Percentiles rank a stretch among this genome's conserved stretches.
phyloP scores from a whole-genome alignment of 64 coral and sea anemone species.

The Montipora capricornis region DNA sequence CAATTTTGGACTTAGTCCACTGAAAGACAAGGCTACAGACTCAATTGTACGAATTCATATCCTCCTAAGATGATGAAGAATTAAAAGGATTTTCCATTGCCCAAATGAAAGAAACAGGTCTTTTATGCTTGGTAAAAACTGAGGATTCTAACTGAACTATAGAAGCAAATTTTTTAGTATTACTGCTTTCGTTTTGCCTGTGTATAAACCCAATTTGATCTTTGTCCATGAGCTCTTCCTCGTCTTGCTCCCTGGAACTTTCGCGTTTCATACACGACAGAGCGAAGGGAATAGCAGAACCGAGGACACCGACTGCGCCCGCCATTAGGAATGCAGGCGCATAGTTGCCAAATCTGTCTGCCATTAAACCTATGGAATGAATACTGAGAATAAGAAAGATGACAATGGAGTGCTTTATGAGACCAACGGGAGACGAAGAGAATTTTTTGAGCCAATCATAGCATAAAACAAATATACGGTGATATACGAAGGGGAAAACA shows the following conservation, averaged over 20 bases:
- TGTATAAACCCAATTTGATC: not conserved
- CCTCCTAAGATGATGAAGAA: not conserved
- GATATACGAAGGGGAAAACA: no score
- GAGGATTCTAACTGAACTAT: not conserved
- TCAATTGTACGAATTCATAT: no score
- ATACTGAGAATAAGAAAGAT: not conserved
- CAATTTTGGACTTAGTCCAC: no score
- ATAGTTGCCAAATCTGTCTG: conserved; percentile 36
- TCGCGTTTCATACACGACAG: not conserved
- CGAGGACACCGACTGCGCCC: not conserved
- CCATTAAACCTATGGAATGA: not conserved
- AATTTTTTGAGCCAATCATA: no score
- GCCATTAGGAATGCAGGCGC: not conserved
- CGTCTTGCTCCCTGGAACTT: not conserved
- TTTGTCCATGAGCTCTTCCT: conserved; percentile 29
- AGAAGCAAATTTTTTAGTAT: not conserved
- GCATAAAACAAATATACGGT: no score
- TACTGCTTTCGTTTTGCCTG: not conserved
- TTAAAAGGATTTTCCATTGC: conserved; percentile 33
- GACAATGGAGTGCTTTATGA: not conserved
- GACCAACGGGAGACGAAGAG: not conserved
- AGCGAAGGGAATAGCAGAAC: conserved; percentile 1
- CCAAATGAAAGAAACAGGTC: conserved; percentile 34
- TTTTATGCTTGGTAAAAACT: not conserved
- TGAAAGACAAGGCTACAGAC: no score